phyloP scores from a whole-genome alignment of 2,113 vertebrate species.

The Eulacestoma nigropectus region DNA sequence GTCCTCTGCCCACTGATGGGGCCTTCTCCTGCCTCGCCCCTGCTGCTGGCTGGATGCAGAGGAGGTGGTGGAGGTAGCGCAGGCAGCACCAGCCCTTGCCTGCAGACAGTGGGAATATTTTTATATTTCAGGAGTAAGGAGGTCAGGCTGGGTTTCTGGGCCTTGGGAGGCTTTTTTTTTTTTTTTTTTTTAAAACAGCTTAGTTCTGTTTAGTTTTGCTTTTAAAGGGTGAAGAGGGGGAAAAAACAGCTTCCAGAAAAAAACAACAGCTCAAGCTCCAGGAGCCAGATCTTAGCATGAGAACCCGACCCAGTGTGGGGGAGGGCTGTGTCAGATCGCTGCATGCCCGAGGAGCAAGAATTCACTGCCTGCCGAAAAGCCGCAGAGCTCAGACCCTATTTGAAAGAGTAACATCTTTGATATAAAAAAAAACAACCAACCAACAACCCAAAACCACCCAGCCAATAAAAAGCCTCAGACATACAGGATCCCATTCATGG shows the following conservation, averaged over 20 bases:
- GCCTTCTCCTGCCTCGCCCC: neutral
- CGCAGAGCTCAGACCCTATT: neutral
- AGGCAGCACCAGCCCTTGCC: neutral
- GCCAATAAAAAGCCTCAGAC: constrained; percentile 69
- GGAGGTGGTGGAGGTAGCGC: neutral
- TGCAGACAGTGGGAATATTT: neutral
- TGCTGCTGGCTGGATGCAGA: neutral
- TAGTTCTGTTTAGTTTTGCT: constrained; percentile 16
- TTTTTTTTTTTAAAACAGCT: neutral
- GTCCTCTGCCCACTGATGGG: neutral
- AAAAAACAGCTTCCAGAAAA: constrained; percentile 29
- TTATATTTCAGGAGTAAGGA: neutral
- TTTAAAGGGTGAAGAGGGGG: constrained; percentile 27
- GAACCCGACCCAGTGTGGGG: neutral
- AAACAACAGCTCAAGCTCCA: constrained; percentile 25
- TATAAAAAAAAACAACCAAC: constrained; percentile 37
- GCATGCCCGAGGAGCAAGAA: neutral
- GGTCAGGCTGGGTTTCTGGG: neutral
- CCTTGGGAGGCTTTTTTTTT: neutral
- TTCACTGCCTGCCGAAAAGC: constrained; percentile 46
- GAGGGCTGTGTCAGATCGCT: constrained; percentile 22
- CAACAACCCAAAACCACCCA: constrained; percentile 29
- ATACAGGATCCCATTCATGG: constrained; percentile 63
- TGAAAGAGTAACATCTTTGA: constrained; percentile 64
- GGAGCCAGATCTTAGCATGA: constrained; percentile 20